phyloP scores from a whole-genome alignment of 1,140 invertebrate species.

The Venturia canescens region DNA sequence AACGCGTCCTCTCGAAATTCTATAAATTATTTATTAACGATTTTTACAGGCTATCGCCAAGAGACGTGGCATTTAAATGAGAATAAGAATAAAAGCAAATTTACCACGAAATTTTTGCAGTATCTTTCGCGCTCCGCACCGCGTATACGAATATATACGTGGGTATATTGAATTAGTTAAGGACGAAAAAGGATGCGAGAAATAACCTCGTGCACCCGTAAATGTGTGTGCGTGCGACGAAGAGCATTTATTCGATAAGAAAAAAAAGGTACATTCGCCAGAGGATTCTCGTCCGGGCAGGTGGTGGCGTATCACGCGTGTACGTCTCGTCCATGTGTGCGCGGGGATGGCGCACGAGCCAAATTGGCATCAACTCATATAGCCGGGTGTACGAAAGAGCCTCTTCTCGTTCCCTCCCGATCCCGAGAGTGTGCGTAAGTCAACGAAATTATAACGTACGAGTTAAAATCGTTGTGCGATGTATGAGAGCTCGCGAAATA shows the following conservation, averaged over 20 bases:
- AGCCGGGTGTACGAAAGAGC: constrained; percentile 30
- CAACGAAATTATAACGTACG: neutral
- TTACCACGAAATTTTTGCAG: neutral
- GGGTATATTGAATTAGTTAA: neutral
- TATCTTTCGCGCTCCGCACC: neutral
- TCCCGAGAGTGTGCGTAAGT: neutral
- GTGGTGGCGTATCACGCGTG: constrained; percentile 4
- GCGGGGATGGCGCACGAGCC: constrained; percentile 30
- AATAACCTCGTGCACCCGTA: neutral
- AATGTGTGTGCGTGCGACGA: neutral
- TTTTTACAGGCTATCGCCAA: constrained; percentile 8
- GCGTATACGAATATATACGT: neutral
- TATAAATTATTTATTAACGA: constrained; percentile 41
- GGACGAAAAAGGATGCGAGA: neutral
- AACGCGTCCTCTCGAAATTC: neutral
- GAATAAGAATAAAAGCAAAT: constrained; percentile 15
- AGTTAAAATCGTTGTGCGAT: neutral
- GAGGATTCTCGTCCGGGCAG: constrained; percentile 23
- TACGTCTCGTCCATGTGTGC: neutral
- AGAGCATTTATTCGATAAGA: constrained; percentile 33
- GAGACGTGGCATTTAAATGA: neutral
- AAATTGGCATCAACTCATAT: constrained; percentile 25
- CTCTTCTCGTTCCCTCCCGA: neutral
- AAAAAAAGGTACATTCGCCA: constrained; percentile 3
- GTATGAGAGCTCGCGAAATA: constrained; percentile 27